Evolutionary conservation across 2,797 vertebrate genomes (phyloP).

Genomic region (Tachyglossus aculeatus): DNA sequence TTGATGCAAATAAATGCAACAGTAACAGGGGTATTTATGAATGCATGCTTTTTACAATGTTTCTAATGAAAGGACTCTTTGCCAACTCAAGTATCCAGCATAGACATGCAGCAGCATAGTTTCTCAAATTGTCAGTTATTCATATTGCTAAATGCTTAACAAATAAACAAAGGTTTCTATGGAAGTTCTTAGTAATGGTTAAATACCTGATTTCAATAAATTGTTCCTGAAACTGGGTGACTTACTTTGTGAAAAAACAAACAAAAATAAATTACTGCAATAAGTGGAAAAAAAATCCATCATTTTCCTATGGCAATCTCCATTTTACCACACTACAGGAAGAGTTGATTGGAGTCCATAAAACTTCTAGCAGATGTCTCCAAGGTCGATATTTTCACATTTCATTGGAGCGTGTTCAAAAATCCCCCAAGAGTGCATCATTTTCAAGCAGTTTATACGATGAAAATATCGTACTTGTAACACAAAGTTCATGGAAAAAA

Average conservation of each 20-base stretch:
- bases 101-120: conserved; percentile 72
- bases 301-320: conserved; percentile 79
- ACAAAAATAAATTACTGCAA: conserved; percentile 18
- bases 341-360: conserved; percentile 74
- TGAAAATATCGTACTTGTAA: conserved; percentile 87
- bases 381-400: conserved; percentile 84
- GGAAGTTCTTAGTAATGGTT: conserved; percentile 52
- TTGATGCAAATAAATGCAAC: conserved; percentile 74
- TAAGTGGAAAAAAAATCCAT: conserved; percentile 25
- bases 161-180: conserved; percentile 66
- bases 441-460: conserved; percentile 95
- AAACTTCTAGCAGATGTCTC: conserved; percentile 88
- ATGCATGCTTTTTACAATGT: conserved; percentile 85
- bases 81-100: conserved; percentile 72
- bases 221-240: conserved; percentile 72
- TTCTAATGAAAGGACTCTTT: conserved; percentile 68
- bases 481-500: conserved; percentile 81
- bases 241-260: conserved; percentile 58
- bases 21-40: conserved; percentile 69
- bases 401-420: conserved; percentile 86
- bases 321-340: conserved; percentile 66
- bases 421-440: conserved; percentile 89
- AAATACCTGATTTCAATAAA: conserved; percentile 74
- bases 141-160: conserved; percentile 72
- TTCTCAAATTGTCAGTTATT: conserved; percentile 71